These are phyloP conservation scores for Hybos culiciformis DNA, from an alignment of 2,888 invertebrate genomes.

Conservation along the genomic window DNA sequence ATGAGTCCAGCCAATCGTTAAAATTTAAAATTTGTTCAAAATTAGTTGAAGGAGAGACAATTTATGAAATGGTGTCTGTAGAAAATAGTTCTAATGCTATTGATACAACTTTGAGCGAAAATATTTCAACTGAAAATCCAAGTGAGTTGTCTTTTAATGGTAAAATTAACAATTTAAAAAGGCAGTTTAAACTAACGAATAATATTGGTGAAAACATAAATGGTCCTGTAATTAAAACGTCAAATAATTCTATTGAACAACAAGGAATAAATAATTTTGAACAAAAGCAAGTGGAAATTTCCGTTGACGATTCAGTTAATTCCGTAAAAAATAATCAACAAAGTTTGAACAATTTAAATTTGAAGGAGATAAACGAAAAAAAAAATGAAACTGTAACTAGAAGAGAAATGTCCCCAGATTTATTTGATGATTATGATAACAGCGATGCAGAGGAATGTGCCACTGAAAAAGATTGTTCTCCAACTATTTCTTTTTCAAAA, in stretches of 20 bases:
- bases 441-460: conserved; percentile 23
- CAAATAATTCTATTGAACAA: too few relatives aligned
- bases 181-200: too few relatives aligned
- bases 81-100: conserved; percentile 34
- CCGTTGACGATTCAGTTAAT: too few relatives aligned
- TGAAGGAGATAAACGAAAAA: too few relatives aligned
- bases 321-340: too few relatives aligned
- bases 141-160: conserved; percentile 29
- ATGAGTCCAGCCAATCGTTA: not conserved
- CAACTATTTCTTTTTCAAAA: too few relatives aligned
- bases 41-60: not conserved
- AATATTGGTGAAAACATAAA: too few relatives aligned
- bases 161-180: conserved; percentile 27
- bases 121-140: conserved; percentile 3
- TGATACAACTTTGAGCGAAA: conserved; percentile 23
- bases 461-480: conserved; percentile 8
- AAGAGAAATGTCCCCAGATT: conserved; percentile 44
- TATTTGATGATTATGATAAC: conserved; percentile 50
- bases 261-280: too few relatives aligned
- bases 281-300: too few relatives aligned
- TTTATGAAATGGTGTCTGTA: conserved; percentile 25
- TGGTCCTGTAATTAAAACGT: too few relatives aligned
- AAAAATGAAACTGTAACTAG: conserved; percentile 17
- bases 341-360: too few relatives aligned
- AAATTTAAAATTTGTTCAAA: not conserved